Conservation (phyloP, 1,140 invertebrate species). For the Lethrus apterus region DNA sequence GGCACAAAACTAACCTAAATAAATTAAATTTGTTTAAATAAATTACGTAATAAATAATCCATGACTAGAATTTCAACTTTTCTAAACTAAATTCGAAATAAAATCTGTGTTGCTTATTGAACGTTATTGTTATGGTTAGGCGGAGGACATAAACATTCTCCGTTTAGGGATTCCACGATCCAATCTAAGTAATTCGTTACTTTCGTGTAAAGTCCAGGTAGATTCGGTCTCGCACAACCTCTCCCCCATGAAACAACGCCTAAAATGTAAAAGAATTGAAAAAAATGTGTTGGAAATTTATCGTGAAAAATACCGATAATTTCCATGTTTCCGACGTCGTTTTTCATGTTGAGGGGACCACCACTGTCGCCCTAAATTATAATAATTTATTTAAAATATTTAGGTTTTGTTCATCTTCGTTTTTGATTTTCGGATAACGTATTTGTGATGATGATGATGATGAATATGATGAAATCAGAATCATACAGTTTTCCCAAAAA, state of each 20-base stretch:
- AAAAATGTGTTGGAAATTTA: background rate
- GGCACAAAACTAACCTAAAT: no score
- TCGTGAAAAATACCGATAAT: constrained; percentile 43
- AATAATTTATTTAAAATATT: no score
- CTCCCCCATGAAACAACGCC: constrained; percentile 73
- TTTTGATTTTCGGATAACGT: no score
- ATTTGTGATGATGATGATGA: no score
- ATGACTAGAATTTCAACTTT: no score
- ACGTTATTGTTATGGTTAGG: constrained; percentile 15
- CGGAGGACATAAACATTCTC: constrained; percentile 49
- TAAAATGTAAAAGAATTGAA: constrained; percentile 25
- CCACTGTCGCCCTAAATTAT: constrained; percentile 49
- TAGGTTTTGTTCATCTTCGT: no score
- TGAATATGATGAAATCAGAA: no score
- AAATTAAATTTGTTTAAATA: no score
- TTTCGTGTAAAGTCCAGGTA: constrained; percentile 70
- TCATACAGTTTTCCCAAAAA: no score
- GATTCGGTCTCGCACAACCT: constrained; percentile 64
- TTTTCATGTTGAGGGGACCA: constrained; percentile 46
- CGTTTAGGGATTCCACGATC: constrained; percentile 48
- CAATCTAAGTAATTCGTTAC: constrained; percentile 63
- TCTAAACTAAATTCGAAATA: no score
- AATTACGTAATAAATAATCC: no score
- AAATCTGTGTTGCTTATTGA: no score
- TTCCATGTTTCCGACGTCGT: constrained; percentile 42